Conservation (phyloP, 2,113 vertebrate species). For the Seriola quinqueradiata region DNA sequence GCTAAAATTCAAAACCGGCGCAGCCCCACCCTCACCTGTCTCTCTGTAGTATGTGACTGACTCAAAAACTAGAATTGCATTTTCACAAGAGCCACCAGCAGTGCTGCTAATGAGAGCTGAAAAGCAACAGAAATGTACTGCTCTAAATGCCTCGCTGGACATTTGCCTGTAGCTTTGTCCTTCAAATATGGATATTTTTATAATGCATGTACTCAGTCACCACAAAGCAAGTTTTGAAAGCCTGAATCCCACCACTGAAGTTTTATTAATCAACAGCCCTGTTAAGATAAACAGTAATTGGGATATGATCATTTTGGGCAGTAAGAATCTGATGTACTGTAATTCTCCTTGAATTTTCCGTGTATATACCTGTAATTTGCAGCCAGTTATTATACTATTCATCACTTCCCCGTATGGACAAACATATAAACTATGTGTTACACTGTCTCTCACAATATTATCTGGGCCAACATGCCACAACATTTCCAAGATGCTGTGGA, state of each 20-base stretch:
- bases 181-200: neutral
- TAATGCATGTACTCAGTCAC: neutral
- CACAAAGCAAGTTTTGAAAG: neutral
- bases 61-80: neutral
- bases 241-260: neutral
- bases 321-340: neutral
- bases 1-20: neutral
- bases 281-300: neutral
- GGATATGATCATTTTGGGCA: neutral
- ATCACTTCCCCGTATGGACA: conserved; percentile 2
- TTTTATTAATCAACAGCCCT: neutral
- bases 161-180: no score
- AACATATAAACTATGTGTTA: neutral
- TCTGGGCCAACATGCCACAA: conserved; percentile 57
- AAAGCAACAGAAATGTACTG: neutral
- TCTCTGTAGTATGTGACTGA: neutral
- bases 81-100: neutral
- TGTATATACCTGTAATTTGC: neutral
- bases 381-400: neutral
- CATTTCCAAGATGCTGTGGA: conserved; percentile 44
- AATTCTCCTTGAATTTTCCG: neutral
- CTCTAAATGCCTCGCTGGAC: neutral
- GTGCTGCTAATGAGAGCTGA: neutral
- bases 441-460: conserved; percentile 24
- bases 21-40: neutral